Evolutionary conservation across 2,888 invertebrate genomes (phyloP).

Genomic region (Macrosiphum euphorbiae): DNA sequence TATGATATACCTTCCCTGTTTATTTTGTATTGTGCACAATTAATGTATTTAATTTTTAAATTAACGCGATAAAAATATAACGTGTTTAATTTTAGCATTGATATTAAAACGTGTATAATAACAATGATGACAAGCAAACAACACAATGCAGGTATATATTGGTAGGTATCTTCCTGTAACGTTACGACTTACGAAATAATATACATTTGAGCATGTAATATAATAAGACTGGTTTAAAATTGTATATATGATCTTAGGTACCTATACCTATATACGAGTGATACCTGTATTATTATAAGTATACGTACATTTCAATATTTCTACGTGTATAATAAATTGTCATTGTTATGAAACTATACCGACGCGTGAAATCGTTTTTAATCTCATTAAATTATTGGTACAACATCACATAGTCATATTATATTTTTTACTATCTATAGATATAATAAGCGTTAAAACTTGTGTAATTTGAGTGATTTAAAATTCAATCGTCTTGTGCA

Average conservation of each 20-base stretch:
- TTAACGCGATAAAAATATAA: not conserved
- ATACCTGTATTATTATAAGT: not conserved
- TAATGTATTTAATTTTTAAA: not conserved
- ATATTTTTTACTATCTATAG: not conserved
- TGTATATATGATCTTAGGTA: not conserved
- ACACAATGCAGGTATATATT: not conserved
- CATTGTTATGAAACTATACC: conserved; percentile 36
- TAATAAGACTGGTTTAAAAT: conserved; percentile 3
- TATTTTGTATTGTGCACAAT: not conserved
- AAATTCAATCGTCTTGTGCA: not conserved
- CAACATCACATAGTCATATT: not conserved
- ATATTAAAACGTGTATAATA: not conserved
- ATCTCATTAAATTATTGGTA: not conserved
- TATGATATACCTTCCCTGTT: not conserved
- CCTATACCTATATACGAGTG: not conserved
- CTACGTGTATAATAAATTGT: not conserved
- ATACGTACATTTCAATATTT: not conserved
- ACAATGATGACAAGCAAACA: not conserved
- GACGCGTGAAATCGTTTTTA: not conserved
- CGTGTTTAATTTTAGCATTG: not conserved
- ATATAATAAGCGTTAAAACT: not conserved
- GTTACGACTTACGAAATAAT: not conserved
- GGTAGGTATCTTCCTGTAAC: not conserved
- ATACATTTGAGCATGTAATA: not conserved
- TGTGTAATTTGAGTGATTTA: not conserved